Base-by-base conservation (phyloP, 2,113 vertebrate species). In the Thymallus thymallus region DNA sequence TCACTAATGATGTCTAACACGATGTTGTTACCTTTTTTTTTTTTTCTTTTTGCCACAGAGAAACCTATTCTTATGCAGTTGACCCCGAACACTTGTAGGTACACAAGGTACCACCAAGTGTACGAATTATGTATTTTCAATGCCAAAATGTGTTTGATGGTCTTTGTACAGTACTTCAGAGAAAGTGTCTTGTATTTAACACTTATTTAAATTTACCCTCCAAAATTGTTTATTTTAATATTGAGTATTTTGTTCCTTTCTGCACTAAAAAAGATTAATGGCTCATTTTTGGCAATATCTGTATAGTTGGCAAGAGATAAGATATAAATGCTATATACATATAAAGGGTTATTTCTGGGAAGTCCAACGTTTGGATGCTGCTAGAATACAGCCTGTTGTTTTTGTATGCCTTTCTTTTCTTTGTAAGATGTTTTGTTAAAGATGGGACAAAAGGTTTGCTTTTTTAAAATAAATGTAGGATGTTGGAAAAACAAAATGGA, bases 181-280 rank as follows among this genome's bases (percentile, higher is more conserved):
- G 85, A 83, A 91, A 92, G 86, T 91, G 91, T 94, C 91, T 91
- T 93, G 90, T 94, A 93, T 94, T 94, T 94, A 94, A 93, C 92
- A 91, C 85, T 92, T 94, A 95, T 95, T 95, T 94, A 95, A 95
- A 90, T 92, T 93, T 94, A 94, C 94, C 94, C 88, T 30, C 68
- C 24, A 86, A 86, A 88, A 81, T 82, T 89, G 90, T 92, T 93
- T 90, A 91, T 92, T 93, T 94, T 93, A 90, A 93, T 90, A 18
- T 88, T 91, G 83, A 85, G 29, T 74, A 84, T 82, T 69, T 77
- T 76, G 68, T 73, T 80, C 41, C 55, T 85, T 91, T 91, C 92
- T 92, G 91, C 91, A 91, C 91, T 91, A 88, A 75, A 77, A 82
- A 81, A 80, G 56, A 87, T 79, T 74, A 84, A 75, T 84, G 88